Percentiles rank a stretch among this genome's conserved stretches.
phyloP scores from a whole-genome alignment of 2,888 invertebrate genomes.

The Macrophya alboannulata region DNA sequence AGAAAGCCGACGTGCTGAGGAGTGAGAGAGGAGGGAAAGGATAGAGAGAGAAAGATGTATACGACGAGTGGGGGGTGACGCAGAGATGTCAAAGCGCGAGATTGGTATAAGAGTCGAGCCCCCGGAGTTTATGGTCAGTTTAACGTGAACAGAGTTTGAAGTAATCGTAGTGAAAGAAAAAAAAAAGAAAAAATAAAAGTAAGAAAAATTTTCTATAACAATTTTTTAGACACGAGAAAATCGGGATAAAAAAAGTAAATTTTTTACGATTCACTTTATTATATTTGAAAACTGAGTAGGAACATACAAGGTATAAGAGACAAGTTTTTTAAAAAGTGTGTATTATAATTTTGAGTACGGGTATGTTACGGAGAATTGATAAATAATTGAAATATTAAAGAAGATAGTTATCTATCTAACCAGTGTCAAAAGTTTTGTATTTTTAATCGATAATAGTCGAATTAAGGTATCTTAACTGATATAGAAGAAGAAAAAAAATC shows the following conservation, averaged over 20 bases:
- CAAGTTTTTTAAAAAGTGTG: not conserved
- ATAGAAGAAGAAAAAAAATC: not conserved
- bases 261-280: not conserved
- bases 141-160: conserved; percentile 25
- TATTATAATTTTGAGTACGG: not conserved
- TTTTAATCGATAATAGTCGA: not conserved
- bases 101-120: conserved; percentile 51
- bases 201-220: not conserved
- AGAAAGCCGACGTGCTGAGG: not conserved
- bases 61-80: not conserved
- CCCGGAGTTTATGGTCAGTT: conserved; percentile 32
- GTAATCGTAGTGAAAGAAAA: not conserved
- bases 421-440: not conserved
- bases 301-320: not conserved
- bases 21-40: not conserved
- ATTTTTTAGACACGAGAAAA: not conserved
- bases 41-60: conserved; percentile 7
- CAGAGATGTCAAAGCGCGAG: conserved; percentile 51
- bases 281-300: not conserved
- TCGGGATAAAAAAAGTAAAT: too few species aligned
- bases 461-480: not conserved
- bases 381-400: not conserved
- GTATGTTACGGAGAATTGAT: not conserved
- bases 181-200: too few species aligned
- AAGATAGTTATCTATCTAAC: not conserved